Evolutionary conservation across 2,113 vertebrate species (phyloP).

Genomic region (Aspidoscelis tigris): DNA sequence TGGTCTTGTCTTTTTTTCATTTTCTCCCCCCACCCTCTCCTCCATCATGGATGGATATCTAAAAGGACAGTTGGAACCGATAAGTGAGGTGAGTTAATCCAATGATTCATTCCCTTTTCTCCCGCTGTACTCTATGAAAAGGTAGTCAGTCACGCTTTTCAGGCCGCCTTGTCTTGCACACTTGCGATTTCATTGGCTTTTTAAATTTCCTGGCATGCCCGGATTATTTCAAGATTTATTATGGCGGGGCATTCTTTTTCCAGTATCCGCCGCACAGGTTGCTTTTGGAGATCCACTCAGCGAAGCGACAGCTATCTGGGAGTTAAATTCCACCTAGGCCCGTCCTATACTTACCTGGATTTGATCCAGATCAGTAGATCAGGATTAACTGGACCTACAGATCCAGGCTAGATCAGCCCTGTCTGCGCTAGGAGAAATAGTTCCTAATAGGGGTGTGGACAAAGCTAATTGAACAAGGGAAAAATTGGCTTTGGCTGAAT

Average conservation of each 20-base stretch:
- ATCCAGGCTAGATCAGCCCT: no score
- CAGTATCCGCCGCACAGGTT: no score
- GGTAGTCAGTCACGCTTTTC: conserved; percentile 61
- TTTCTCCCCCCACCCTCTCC: conserved; percentile 55
- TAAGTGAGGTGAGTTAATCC: conserved; percentile 87
- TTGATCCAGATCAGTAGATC: no score
- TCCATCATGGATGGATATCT: conserved; percentile 76
- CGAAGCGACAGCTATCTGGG: no score
- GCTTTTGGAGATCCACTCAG: not conserved
- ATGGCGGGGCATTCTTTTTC: no score
- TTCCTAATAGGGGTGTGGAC: no score
- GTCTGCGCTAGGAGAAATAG: no score
- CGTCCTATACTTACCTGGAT: no score
- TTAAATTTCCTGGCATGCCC: not conserved
- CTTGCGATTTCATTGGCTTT: conserved; percentile 10
- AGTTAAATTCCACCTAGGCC: no score
- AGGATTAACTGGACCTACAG: no score
- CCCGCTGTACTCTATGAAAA: conserved; percentile 58
- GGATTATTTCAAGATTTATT: not conserved
- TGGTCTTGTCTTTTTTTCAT: conserved; percentile 71
- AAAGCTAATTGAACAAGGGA: no score
- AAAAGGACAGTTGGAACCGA: conserved; percentile 95
- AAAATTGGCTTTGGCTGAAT: no score
- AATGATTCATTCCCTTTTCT: conserved; percentile 55
- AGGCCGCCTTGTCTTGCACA: conserved; percentile 51